Evolutionary conservation across 2,797 vertebrate genomes (phyloP), one percentile per base, ranked within the genome.

Genomic region (Sebastes hopkinsi): DNA sequence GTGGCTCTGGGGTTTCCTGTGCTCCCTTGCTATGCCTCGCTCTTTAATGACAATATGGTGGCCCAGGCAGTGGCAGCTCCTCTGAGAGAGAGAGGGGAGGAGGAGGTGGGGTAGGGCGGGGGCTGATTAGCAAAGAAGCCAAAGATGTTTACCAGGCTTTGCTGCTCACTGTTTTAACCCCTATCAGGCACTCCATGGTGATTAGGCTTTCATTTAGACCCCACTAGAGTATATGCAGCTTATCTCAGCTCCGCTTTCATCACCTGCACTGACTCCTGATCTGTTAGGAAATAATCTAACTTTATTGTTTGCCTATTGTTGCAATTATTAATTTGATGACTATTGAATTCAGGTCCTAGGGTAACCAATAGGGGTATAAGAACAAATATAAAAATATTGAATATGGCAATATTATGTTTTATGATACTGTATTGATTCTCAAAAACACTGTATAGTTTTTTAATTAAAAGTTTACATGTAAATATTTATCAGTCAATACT

Each of bases 1-100:
- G 81, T 87, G 83, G 87, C 92, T 90, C 86, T 81, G 88, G 89
- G 94, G 87, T 90, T 94, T 93, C 81, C 86, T 86, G 67, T 55
- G 75, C 82, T 93, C 93, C 92, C 92, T 91, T 67, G 79, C 87
- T 83, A 84, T 90, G 89, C 90, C 83, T 75, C 79, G 92, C 83
- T 92, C 91, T 94, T 95, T 95, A 95, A 96, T 95, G 92, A 95
- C 95, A 95, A 95, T 96, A 95, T 95, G 95, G 94, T 95, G 93
- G 91, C 93, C 81, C 88, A 84, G 92, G 88, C 93, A 91, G 86
- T 83, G 84, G 81, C 80, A 88, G 82, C 81, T 87, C 94, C 87
- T 77, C 85, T 70, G 94, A 91, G 86, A 77, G 72, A 77, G 72
- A 16, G 72, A 68, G 67, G 22, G 4, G 36, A 46, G 73, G 69